These are phyloP conservation scores for Condylura cristata DNA, from an alignment of 2,113 vertebrate genomes.

Conservation along the genomic window DNA sequence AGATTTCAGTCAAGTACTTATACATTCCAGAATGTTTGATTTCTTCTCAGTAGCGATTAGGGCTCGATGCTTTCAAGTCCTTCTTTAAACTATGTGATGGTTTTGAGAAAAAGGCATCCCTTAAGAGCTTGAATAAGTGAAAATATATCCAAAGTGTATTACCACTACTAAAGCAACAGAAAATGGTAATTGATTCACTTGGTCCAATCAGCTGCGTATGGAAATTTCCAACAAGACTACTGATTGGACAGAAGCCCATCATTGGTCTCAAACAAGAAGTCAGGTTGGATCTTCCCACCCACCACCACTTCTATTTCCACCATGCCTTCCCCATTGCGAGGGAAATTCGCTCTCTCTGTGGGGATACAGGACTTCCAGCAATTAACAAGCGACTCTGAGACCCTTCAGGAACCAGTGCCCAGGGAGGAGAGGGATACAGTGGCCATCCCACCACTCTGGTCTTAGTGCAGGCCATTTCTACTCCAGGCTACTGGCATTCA, in stretches of 20 bases:
- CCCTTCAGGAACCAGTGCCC: neutral
- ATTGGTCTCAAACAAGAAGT: neutral
- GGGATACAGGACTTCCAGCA: neutral
- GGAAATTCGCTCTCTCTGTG: neutral
- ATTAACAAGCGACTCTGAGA: neutral
- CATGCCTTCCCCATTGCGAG: neutral
- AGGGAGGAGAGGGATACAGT: neutral
- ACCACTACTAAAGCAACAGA: neutral
- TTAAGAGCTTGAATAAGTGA: neutral
- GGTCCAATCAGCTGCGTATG: neutral
- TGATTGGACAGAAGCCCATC: neutral
- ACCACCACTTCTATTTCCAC: neutral
- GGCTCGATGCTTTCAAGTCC: neutral
- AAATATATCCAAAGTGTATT: neutral
- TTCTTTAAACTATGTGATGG: neutral
- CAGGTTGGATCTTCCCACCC: neutral
- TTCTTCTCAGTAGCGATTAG: neutral
- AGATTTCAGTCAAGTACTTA: neutral
- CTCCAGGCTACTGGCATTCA: neutral
- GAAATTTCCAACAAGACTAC: neutral
- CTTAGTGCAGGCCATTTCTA: neutral
- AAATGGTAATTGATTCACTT: neutral
- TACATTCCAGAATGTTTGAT: neutral
- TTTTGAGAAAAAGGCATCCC: neutral
- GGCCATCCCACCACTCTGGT: neutral